Base-by-base conservation (phyloP, 2,888 invertebrate species). In the Nudaria mundana region DNA sequence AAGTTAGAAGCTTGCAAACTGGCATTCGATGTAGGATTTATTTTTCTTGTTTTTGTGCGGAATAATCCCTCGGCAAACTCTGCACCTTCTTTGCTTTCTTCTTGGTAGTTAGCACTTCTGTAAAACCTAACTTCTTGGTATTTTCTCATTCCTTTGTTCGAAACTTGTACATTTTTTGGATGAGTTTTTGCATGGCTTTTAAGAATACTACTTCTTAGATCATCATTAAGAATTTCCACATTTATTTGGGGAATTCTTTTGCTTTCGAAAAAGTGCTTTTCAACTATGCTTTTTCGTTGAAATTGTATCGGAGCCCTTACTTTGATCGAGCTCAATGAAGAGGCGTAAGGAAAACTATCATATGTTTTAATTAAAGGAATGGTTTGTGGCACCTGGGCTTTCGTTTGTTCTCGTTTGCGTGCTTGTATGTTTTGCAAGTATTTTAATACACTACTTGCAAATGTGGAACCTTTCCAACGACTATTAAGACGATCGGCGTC, bases 391-490 rank as follows among this genome's bases (percentile, higher is more conserved):
- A 76, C 29, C 8, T 34, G 6, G 7, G 23, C 44, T 55, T 66
- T 77, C 30, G 57, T 71, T n/a, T 58, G 48, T 20, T 75, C 71
- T 42, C 55, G 72, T 5, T 66, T 61, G 25, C 75, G 62, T 30
- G 68, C 66, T 39, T 81, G 80, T 1, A 76, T 76, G 40, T 62
- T 78, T 67, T 83, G 85, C 0, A 88, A 51, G 53, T 83, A 83
- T 63, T 82, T 79, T 45, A 86, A 65, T 13, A 86, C 84, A 39
- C 56, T 80, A 1, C 76, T 76, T 7, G 82, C 82, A 56, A 79
- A 84, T 52, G 77, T 81, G 1, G 82, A 76, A 54, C 76, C 75
- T 5, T 78, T 76, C 83, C 83, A 83, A 48, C 84, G 82, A 2
- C 81, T 81, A 6, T 78, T 73, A 50, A 76, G 76, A 6, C 55